phyloP scores from a whole-genome alignment of 2,888 invertebrate genomes.

The Drosophila prostipennis region DNA sequence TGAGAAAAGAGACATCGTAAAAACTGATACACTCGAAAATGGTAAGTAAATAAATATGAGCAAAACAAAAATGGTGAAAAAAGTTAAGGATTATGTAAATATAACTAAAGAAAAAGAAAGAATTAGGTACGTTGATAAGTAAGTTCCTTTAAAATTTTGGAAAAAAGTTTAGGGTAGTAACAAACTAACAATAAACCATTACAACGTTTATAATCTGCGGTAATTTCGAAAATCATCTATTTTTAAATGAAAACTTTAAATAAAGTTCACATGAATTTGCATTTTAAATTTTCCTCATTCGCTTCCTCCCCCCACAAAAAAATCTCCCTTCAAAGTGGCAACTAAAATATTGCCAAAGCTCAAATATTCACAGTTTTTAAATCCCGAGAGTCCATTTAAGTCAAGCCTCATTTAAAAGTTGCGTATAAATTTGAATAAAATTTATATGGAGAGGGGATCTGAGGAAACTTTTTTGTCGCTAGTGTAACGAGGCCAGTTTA shows the following conservation, averaged over 20 bases:
- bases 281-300: not conserved
- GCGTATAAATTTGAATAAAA: constrained; percentile 33
- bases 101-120: no score
- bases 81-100: not conserved
- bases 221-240: not conserved
- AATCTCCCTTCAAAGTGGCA: not conserved
- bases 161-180: no score
- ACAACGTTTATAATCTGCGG: not conserved
- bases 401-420: constrained; percentile 30
- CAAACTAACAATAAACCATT: no score
- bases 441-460: constrained; percentile 5
- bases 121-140: no score
- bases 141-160: no score
- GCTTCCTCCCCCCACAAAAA: not conserved
- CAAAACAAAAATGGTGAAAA: not conserved
- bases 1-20: constrained; percentile 11
- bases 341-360: constrained; percentile 7
- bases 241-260: not conserved
- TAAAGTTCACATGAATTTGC: not conserved
- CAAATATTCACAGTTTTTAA: constrained; percentile 15
- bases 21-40: constrained; percentile 16
- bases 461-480: constrained; percentile 42
- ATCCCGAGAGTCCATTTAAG: constrained; percentile 11
- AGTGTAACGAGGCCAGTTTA: constrained; percentile 59
- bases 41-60: not conserved